A percentile compares a stretch with the other conserved stretches of the same genome.
Conservation (phyloP, 2,113 vertebrate genomes). For the Campylorhamphus procurvoides region DNA sequence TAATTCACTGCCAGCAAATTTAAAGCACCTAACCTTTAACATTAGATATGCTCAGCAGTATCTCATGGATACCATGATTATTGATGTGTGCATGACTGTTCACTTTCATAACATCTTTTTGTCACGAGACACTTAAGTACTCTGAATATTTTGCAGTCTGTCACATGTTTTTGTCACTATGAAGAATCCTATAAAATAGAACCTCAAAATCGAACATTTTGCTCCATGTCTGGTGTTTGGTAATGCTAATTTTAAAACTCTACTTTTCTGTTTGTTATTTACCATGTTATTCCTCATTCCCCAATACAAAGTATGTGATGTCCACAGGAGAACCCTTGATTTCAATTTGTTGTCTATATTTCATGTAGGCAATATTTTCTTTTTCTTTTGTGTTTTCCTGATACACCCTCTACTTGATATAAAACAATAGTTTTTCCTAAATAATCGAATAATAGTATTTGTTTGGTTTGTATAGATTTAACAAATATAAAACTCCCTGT, state of each 20-base stretch:
- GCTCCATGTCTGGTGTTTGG: neutral
- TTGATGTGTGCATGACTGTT: neutral
- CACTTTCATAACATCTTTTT: neutral
- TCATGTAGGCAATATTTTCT: neutral
- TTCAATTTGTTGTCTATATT: neutral
- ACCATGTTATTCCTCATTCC: neutral
- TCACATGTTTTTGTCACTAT: neutral
- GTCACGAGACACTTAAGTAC: neutral
- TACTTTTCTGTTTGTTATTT: neutral
- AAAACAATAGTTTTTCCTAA: neutral
- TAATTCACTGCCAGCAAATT: neutral
- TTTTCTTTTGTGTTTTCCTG: neutral
- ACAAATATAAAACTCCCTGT: neutral
- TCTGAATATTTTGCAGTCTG: neutral
- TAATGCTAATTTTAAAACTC: neutral
- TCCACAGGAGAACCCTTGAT: neutral
- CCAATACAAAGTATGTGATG: neutral
- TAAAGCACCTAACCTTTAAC: neutral
- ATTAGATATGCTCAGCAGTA: neutral
- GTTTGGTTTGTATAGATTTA: neutral
- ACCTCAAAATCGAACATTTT: neutral
- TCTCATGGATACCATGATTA: neutral
- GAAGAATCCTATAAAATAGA: neutral
- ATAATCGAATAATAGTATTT: neutral
- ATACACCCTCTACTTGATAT: neutral